phyloP scores from a whole-genome alignment of 2,888 invertebrate genomes.

The Flabesymbios commensalis region DNA sequence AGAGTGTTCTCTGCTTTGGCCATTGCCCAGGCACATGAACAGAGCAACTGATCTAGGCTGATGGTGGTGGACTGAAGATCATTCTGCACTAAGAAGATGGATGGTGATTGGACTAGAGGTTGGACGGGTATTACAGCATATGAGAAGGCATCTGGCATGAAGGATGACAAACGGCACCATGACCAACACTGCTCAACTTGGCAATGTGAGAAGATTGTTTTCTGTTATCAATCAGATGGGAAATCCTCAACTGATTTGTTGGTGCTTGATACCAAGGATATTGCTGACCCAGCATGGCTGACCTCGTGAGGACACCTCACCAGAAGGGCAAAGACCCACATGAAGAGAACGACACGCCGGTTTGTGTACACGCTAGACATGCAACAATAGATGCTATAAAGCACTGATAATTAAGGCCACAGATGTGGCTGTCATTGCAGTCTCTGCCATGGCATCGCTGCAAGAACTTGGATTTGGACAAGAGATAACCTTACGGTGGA shows the following conservation, averaged over 20 bases:
- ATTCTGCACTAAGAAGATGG: slow-evolving; percentile 36
- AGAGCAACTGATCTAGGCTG: slow-evolving; percentile 39
- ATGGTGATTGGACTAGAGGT: slow-evolving; percentile 40
- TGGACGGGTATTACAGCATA: slow-evolving; percentile 20
- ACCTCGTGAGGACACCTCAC: slow-evolving; percentile 21
- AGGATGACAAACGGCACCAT: slow-evolving; percentile 16
- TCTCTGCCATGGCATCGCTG: slow-evolving; percentile 9
- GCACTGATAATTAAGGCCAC: slow-evolving; percentile 13
- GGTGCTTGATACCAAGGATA: slow-evolving; percentile 27
- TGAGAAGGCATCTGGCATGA: slow-evolving; percentile 6
- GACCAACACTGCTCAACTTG: no score
- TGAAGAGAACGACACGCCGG: slow-evolving; percentile 31
- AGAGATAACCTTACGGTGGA: slow-evolving; percentile 23
- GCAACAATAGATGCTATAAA: slow-evolving; percentile 11
- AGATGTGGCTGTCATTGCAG: slow-evolving; percentile 16
- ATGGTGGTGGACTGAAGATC: slow-evolving; percentile 38
- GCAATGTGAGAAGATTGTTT: no score
- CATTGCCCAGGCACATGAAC: slow-evolving; percentile 41
- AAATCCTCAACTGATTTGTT: slow-evolving; percentile 27
- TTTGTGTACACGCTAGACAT: slow-evolving; percentile 21
- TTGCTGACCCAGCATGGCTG: slow-evolving; percentile 26
- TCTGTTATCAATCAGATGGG: no score
- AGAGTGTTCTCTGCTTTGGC: slow-evolving; percentile 32
- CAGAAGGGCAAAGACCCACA: slow-evolving; percentile 22
- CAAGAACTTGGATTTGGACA: slow-evolving; percentile 30